phyloP scores from a whole-genome alignment of 2,797 vertebrate species.

The Tenualosa ilisha region DNA sequence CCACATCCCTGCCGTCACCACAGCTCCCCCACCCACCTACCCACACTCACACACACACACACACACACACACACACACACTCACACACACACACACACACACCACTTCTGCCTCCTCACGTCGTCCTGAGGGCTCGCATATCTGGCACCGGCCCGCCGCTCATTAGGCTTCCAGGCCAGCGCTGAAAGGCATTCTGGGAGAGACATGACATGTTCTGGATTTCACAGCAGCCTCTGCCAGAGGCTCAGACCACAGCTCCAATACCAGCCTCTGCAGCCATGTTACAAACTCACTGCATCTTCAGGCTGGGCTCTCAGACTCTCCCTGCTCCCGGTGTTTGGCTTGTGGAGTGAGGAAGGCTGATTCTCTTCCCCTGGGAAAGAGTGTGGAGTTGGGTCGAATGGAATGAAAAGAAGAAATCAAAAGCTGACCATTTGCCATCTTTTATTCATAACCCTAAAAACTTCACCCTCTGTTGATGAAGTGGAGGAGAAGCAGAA shows the following conservation, averaged over 20 bases:
- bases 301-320: not conserved
- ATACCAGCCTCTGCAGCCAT: not conserved
- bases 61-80: not conserved
- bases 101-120: not conserved
- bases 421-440: not conserved
- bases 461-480: not conserved
- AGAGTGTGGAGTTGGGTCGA: not conserved
- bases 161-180: not conserved
- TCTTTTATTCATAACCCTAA: not conserved
- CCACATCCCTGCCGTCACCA: slow-evolving; percentile 14
- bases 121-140: not conserved
- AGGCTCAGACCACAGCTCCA: not conserved
- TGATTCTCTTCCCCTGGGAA: not conserved
- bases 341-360: not conserved
- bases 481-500: not conserved
- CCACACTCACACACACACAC: not conserved
- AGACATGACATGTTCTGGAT: not conserved
- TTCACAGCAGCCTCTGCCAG: not conserved
- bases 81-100: not conserved
- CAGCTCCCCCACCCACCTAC: slow-evolving; percentile 34
- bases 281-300: not conserved
- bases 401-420: not conserved
- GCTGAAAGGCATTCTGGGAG: not conserved
- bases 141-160: not conserved
- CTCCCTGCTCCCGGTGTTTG: not conserved